Conservation (phyloP, 2,888 invertebrate genomes). For the Eueremaeus valkanovi region DNA sequence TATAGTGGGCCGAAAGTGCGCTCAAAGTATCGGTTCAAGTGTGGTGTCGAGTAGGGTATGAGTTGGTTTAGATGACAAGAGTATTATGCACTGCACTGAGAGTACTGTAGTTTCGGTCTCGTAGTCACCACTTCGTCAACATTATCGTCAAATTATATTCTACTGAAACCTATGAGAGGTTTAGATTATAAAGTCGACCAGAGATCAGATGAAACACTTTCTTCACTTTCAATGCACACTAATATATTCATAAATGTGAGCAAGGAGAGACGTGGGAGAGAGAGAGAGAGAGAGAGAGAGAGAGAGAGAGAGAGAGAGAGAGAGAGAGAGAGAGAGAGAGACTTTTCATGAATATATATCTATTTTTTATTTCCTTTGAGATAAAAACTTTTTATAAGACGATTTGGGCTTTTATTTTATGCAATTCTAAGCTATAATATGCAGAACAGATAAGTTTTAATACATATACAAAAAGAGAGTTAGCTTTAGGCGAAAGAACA, state of each 20-base stretch:
- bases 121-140: slow-evolving; percentile 16
- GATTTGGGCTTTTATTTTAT: slow-evolving; percentile 33
- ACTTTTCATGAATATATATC: slow-evolving; percentile 33
- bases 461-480: slow-evolving; percentile 12
- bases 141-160: slow-evolving; percentile 27
- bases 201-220: slow-evolving; percentile 1
- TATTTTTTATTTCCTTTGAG: slow-evolving; percentile 35
- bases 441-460: slow-evolving; percentile 36
- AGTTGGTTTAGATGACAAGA: background rate
- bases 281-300: too few species aligned
- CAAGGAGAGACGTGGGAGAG: too few species aligned
- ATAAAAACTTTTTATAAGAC: slow-evolving; percentile 37
- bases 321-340: background rate
- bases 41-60: background rate
- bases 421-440: slow-evolving; percentile 21
- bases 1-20: slow-evolving; percentile 3
- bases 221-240: background rate
- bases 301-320: background rate
- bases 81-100: background rate
- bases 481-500: background rate
- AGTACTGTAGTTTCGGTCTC: slow-evolving; percentile 12
- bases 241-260: slow-evolving; percentile 12
- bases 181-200: slow-evolving; percentile 24
- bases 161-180: background rate
- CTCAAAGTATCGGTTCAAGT: slow-evolving; percentile 22